These are phyloP conservation scores for Hormaphis cornu DNA, from an alignment of 1,140 invertebrate species.

Conservation along the genomic window DNA sequence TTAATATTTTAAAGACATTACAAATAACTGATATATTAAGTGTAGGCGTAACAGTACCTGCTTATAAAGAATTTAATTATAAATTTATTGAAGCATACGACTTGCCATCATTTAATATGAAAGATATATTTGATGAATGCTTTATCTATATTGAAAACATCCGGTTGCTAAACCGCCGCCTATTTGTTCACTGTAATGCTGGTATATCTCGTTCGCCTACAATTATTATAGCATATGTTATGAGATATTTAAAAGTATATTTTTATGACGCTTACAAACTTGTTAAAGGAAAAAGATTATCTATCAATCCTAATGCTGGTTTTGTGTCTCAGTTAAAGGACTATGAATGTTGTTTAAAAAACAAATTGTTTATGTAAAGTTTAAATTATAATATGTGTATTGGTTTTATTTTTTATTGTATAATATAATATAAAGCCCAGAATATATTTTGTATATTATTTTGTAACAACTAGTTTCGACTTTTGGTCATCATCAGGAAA, in stretches of 20 bases:
- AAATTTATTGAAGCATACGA: slow-evolving; percentile 57
- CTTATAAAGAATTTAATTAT: slow-evolving; percentile 44
- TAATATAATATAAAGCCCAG: too few relatives aligned
- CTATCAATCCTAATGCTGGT: slow-evolving; percentile 67
- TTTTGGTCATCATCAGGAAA: too few relatives aligned
- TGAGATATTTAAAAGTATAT: slow-evolving; percentile 52
- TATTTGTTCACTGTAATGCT: slow-evolving; percentile 85
- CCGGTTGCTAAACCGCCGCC: slow-evolving; percentile 48
- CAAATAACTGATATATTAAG: slow-evolving; percentile 64
- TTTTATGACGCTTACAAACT: slow-evolving; percentile 60
- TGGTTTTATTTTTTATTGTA: not conserved
- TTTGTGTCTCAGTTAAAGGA: slow-evolving; percentile 57
- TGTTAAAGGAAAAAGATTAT: slow-evolving; percentile 56
- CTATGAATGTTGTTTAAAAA: slow-evolving; percentile 21
- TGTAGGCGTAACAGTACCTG: slow-evolving; percentile 52
- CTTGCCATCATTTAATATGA: slow-evolving; percentile 57
- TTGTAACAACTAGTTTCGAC: too few relatives aligned
- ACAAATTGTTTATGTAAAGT: not conserved
- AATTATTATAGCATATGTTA: slow-evolving; percentile 73
- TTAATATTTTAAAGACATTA: slow-evolving; percentile 50
- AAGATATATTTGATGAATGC: slow-evolving; percentile 45
- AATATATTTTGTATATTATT: too few relatives aligned
- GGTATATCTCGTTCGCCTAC: slow-evolving; percentile 79
- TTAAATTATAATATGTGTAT: not conserved
- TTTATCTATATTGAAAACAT: slow-evolving; percentile 49